Base-by-base conservation (phyloP, 37 sponge, comb jelly and placozoan species). In the Hormiphora californensis region DNA sequence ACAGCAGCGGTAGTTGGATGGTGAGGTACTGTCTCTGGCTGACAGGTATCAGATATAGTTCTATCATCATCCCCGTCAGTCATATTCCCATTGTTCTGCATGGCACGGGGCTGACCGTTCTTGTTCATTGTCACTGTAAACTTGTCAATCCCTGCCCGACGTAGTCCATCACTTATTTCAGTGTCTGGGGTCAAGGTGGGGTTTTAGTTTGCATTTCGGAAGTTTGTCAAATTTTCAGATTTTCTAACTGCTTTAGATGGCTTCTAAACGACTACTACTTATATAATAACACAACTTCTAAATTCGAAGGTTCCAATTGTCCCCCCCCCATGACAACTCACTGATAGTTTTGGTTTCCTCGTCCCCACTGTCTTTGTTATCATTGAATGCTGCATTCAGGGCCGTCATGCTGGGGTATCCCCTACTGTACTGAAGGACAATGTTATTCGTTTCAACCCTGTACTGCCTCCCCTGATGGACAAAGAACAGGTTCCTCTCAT, bases 381-480 rank as follows among this genome's bases (percentile, higher is more conserved):
- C 61, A 57, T 57, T 57, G 61, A 57, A 57, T 28, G 61, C 61
- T 5, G 61, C 61, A 30, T 57, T 57, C 4, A 57, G 61, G 23
- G 61, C 61, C n/a, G 61, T 57, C 61, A 57, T 57, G 61, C 61
- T 57, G n/a, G 61, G 61, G 27, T 57, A 57, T 4, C 61, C 61
- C 27, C 61, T 57, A 15, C 61, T 57, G 61, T 57, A 57, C 27
- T 57, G 61, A 5, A 57, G 61, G 3, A 57, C 61, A 12, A 57
- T 57, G 23, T 57, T 57, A 30, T 57, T 57, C 17, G 61, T 57
- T 15, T 57, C 61, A 5, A 57, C 61, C n/a, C 61, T 23, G 61
- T 21, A 57, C 23, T 15, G n/a, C 61, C 61, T 57, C n/a, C 61
- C 61, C n/a, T 57, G 61, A 30, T 57, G 61, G 17, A 30, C n/a